Percentiles rank a stretch among this genome's conserved stretches.
These are phyloP conservation scores for Acipenser oxyrinchus DNA, from an alignment of 2,797 vertebrate species.

Conservation along the genomic window DNA sequence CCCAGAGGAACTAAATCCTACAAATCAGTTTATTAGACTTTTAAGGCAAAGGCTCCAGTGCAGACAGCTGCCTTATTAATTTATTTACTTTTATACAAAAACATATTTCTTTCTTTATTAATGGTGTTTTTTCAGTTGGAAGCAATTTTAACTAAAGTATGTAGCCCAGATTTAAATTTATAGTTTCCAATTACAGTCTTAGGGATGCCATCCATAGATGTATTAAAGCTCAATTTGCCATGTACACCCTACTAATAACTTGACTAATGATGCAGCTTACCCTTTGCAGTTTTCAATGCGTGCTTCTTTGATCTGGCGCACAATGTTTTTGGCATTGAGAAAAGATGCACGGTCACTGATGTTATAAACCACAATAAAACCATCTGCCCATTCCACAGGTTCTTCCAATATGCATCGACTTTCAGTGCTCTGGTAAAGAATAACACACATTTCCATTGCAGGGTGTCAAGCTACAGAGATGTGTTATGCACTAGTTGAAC, in stretches of 20 bases:
- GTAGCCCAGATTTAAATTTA: constrained; percentile 24
- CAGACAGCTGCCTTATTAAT: constrained; percentile 11
- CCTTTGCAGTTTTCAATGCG: constrained; percentile 55
- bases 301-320: constrained; percentile 55
- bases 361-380: constrained; percentile 66
- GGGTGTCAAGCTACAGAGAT: too few species aligned
- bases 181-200: constrained; percentile 12
- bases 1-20: constrained; percentile 16
- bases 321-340: constrained; percentile 54
- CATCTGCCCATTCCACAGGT: constrained; percentile 63
- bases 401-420: constrained; percentile 56
- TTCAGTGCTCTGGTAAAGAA: constrained; percentile 42
- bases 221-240: constrained; percentile 31
- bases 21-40: constrained; percentile 22
- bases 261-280: constrained; percentile 39
- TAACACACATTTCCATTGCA: too few species aligned
- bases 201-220: constrained; percentile 38
- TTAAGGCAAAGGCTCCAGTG: constrained; percentile 16
- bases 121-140: constrained; percentile 9
- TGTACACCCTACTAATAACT: constrained; percentile 22
- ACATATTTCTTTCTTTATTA: constrained; percentile 10
- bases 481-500: too few species aligned
- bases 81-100: constrained; percentile 1
- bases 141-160: constrained; percentile 13
- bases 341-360: constrained; percentile 61